These are phyloP conservation scores for Trissoscelio sp. DNA, from an alignment of 2,888 invertebrate species.

Conservation along the genomic window DNA sequence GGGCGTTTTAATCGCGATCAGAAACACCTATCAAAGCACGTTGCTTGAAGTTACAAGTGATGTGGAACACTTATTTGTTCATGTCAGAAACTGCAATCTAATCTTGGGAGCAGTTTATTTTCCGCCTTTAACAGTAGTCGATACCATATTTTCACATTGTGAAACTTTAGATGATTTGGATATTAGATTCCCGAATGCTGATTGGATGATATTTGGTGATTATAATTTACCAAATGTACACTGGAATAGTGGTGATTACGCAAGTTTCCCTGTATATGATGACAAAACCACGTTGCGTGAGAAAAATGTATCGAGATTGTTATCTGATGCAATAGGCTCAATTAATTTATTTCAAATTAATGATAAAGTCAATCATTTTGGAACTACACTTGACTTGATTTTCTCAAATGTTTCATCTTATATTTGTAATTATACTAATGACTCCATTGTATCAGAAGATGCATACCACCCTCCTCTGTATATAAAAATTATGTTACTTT, in stretches of 20 bases:
- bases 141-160: background rate
- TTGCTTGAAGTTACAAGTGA: background rate
- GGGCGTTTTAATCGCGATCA: slow-evolving; percentile 12
- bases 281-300: background rate
- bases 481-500: background rate
- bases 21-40: background rate
- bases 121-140: background rate
- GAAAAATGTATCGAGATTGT: background rate
- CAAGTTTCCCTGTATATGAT: background rate
- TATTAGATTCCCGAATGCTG: background rate
- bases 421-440: no score
- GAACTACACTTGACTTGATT: slow-evolving; percentile 6
- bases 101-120: slow-evolving; percentile 7
- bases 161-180: slow-evolving; percentile 9
- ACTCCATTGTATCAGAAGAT: background rate
- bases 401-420: background rate
- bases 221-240: slow-evolving; percentile 30
- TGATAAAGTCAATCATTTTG: background rate
- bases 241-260: background rate
- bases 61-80: slow-evolving; percentile 36
- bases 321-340: background rate
- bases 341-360: slow-evolving; percentile 32
- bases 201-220: slow-evolving; percentile 26
- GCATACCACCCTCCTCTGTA: background rate
- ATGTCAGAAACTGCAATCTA: background rate